Conservation (phyloP, 2,113 vertebrate genomes). For the Mugil cephalus region DNA sequence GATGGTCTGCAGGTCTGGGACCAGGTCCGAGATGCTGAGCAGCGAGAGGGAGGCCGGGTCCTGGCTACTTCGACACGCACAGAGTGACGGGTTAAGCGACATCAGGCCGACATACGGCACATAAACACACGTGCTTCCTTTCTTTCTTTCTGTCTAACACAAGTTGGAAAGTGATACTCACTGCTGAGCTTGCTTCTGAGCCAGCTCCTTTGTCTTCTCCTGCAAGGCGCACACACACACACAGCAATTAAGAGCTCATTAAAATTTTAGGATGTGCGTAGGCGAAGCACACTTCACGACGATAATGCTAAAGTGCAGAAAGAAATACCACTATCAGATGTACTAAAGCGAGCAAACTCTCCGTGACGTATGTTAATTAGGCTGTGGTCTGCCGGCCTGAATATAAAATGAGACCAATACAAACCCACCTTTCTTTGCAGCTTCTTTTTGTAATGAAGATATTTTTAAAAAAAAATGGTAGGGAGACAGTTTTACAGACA, state of each 20-base stretch:
- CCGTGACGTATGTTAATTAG: background rate
- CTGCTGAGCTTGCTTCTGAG: constrained; percentile 97
- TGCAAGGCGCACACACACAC: constrained; percentile 70
- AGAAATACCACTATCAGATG: constrained; percentile 42
- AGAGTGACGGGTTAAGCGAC: background rate
- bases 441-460: background rate
- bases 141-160: constrained; percentile 21
- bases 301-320: constrained; percentile 41
- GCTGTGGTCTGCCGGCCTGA: constrained; percentile 17
- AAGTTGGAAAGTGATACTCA: constrained; percentile 86
- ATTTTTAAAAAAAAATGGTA: background rate
- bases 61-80: constrained; percentile 83
- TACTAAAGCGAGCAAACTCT: constrained; percentile 24
- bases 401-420: background rate
- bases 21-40: constrained; percentile 89
- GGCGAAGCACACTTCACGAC: constrained; percentile 46
- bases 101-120: constrained; percentile 3
- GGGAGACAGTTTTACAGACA: too few relatives aligned
- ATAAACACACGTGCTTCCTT: constrained; percentile 17
- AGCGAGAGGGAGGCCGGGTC: constrained; percentile 88
- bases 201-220: constrained; percentile 96
- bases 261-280: constrained; percentile 75
- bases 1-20: constrained; percentile 92
- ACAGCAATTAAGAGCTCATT: constrained; percentile 80
- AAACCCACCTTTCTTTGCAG: background rate